Conservation (phyloP, 2,888 invertebrate species). For the Cataglyphis altisquamis region DNA sequence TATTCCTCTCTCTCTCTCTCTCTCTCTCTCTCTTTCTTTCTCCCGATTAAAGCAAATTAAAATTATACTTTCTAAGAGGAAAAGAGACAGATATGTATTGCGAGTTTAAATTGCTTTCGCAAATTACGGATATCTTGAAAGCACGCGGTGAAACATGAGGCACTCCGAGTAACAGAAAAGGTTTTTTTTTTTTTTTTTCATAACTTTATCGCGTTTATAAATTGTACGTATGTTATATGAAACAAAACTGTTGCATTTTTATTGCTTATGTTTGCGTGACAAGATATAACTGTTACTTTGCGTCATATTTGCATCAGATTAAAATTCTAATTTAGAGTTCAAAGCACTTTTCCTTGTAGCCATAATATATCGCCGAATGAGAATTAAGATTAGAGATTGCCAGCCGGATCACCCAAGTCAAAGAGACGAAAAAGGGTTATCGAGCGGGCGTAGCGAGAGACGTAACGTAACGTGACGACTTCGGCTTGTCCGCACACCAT, state of each 20-base stretch:
- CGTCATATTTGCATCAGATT: not conserved
- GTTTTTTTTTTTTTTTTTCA: not conserved
- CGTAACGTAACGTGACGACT: constrained; percentile 60
- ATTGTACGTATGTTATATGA: not conserved
- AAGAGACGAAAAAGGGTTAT: constrained; percentile 55
- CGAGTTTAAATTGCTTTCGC: constrained; percentile 37
- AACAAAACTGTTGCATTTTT: not conserved
- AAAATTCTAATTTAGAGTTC: not conserved
- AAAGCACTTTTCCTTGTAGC: not conserved
- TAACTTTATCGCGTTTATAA: not conserved
- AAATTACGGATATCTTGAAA: constrained; percentile 31
- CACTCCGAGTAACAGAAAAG: not conserved
- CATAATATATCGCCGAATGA: not conserved
- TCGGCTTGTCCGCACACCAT: constrained; percentile 71
- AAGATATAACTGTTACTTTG: not conserved
- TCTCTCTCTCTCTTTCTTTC: constrained; percentile 6
- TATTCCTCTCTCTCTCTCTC: constrained; percentile 32
- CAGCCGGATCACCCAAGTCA: not conserved
- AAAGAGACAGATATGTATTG: constrained; percentile 5
- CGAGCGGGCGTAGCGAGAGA: constrained; percentile 47
- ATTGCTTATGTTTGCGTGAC: too few relatives aligned
- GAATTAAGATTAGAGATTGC: constrained; percentile 31
- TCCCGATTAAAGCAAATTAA: constrained; percentile 58
- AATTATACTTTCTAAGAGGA: constrained; percentile 42
- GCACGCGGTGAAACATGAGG: constrained; percentile 12